phyloP scores from a whole-genome alignment of 2,888 invertebrate species.

The Drosophila diplacantha region DNA sequence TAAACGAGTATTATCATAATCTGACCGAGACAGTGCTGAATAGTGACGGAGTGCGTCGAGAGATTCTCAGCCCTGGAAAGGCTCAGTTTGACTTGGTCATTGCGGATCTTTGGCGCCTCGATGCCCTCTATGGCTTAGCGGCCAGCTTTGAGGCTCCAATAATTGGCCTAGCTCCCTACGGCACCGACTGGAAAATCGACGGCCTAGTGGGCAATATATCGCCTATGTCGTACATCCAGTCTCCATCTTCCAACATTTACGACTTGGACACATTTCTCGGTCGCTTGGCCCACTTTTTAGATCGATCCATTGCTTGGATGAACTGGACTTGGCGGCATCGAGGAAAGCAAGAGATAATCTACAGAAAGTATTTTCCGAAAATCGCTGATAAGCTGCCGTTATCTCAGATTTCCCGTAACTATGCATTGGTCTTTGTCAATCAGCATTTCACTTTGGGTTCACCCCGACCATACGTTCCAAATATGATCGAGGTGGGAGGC shows the following conservation, averaged over 20 bases:
- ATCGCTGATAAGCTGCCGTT: slow-evolving; percentile 45
- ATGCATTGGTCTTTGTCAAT: slow-evolving; percentile 72
- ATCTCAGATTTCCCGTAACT: slow-evolving; percentile 57
- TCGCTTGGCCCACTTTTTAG: slow-evolving; percentile 68
- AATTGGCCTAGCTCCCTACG: slow-evolving; percentile 66
- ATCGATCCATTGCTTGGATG: slow-evolving; percentile 49
- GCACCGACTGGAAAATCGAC: slow-evolving; percentile 69
- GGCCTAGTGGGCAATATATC: slow-evolving; percentile 67
- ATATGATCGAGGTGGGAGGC: slow-evolving; percentile 76
- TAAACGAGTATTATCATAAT: slow-evolving; percentile 24
- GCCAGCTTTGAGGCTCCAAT: slow-evolving; percentile 70
- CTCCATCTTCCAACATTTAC: slow-evolving; percentile 51
- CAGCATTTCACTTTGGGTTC: slow-evolving; percentile 70
- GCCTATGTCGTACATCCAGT: slow-evolving; percentile 70
- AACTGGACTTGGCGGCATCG: slow-evolving; percentile 54
- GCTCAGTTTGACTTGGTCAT: slow-evolving; percentile 74
- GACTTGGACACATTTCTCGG: slow-evolving; percentile 75
- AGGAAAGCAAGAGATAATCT: slow-evolving; percentile 54
- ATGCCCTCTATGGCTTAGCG: slow-evolving; percentile 73
- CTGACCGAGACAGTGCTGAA: slow-evolving; percentile 35
- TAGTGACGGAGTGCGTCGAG: slow-evolving; percentile 50
- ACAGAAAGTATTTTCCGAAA: slow-evolving; percentile 52
- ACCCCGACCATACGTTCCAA: slow-evolving; percentile 74
- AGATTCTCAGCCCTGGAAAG: slow-evolving; percentile 62
- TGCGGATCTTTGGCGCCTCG: slow-evolving; percentile 67